Percentiles rank a stretch among this genome's conserved stretches.
Evolutionary conservation across 2,113 vertebrate genomes (phyloP).

Genomic region (Epinephelus moara): DNA sequence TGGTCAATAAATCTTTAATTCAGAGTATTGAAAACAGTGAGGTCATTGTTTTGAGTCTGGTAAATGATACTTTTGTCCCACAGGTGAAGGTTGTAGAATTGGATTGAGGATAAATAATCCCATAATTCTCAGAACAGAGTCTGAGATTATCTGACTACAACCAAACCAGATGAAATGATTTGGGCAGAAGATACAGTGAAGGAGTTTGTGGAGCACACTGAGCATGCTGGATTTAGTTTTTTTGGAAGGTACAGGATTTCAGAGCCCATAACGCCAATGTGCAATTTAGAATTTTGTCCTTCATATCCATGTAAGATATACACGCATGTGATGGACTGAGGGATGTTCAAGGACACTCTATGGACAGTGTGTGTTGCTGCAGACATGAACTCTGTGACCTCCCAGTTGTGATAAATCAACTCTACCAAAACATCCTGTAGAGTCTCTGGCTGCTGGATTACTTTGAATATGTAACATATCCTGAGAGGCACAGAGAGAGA

Average conservation of each 20-base stretch:
- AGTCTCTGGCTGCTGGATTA: not conserved
- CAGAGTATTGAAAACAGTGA: not conserved
- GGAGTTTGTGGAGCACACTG: not conserved
- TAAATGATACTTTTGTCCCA: not conserved
- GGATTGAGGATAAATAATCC: not conserved
- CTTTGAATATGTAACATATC: not conserved
- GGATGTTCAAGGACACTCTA: not conserved
- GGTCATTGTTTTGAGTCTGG: not conserved
- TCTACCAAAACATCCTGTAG: not conserved
- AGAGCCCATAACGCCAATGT: no score
- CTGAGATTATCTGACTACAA: not conserved
- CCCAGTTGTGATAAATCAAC: not conserved
- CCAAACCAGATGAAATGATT: not conserved
- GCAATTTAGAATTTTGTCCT: no score
- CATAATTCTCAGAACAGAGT: not conserved
- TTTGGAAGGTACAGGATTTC: no score
- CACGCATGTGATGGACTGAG: not conserved
- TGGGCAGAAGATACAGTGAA: not conserved
- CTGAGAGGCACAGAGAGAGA: not conserved
- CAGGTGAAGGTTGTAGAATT: not conserved
- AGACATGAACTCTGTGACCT: not conserved
- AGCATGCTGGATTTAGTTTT: not conserved
- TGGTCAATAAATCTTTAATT: no score
- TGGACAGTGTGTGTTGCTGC: not conserved
- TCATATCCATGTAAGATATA: not conserved